phyloP scores from a whole-genome alignment of 2,113 vertebrate genomes.

The Pantherophis guttatus region DNA sequence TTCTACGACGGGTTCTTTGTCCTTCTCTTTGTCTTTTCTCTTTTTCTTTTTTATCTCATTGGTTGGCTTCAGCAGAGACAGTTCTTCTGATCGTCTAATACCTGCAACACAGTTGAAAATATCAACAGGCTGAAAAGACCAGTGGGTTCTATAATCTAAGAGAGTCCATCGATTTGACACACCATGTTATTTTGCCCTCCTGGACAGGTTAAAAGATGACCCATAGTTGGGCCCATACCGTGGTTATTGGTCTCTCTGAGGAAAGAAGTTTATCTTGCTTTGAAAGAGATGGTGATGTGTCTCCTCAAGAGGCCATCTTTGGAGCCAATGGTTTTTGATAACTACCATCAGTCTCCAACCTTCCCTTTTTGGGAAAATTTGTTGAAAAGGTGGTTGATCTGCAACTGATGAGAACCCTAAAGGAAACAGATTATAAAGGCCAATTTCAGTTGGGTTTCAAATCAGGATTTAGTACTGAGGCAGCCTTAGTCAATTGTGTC shows the following conservation, averaged over 20 bases:
- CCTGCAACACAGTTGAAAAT: slow-evolving; percentile 69
- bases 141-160: background rate
- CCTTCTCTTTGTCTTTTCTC: slow-evolving; percentile 90
- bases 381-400: background rate
- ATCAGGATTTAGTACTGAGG: background rate
- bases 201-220: background rate
- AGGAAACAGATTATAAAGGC: background rate
- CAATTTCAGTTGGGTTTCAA: background rate
- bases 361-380: background rate
- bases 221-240: background rate
- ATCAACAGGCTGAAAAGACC: background rate
- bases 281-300: background rate
- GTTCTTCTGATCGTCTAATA: slow-evolving; percentile 90
- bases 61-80: slow-evolving; percentile 84
- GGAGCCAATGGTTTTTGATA: background rate
- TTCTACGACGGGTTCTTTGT: slow-evolving; percentile 71
- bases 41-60: slow-evolving; percentile 92
- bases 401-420: background rate
- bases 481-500: background rate
- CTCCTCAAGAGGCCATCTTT: background rate
- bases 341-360: background rate
- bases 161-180: background rate
- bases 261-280: background rate
- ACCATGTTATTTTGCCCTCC: background rate
- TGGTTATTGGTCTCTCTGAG: background rate